A percentile compares a stretch with the other conserved stretches of the same genome.
Conservation (phyloP, 2,888 invertebrate genomes). For the Hyppa rectilinea region DNA sequence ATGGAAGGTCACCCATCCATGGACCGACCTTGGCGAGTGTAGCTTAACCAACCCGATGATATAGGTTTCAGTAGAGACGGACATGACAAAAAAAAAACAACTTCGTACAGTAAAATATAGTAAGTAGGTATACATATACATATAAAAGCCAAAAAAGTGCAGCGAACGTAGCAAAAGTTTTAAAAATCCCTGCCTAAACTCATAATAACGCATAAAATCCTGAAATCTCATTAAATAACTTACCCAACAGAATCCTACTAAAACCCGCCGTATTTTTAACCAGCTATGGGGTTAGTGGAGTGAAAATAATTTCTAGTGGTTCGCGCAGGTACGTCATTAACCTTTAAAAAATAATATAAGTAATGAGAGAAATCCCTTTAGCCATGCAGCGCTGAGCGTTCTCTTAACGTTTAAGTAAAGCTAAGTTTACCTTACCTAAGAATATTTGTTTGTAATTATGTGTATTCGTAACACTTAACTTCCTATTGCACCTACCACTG, state of each 20-base stretch:
- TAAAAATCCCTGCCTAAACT: not conserved
- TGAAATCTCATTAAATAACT: conserved; percentile 38
- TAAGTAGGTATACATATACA: not conserved
- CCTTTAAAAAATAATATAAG: conserved; percentile 14
- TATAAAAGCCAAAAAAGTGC: not conserved
- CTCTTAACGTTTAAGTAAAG: not conserved
- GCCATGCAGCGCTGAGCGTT: too few relatives aligned
- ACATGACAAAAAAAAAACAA: too few relatives aligned
- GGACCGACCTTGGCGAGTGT: too few relatives aligned
- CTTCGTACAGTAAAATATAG: not conserved
- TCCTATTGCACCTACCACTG: too few relatives aligned
- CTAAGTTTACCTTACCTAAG: too few relatives aligned
- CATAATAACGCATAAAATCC: not conserved
- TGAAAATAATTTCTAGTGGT: conserved; percentile 1
- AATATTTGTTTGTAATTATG: too few relatives aligned
- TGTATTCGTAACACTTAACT: too few relatives aligned
- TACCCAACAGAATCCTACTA: not conserved
- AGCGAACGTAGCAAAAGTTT: not conserved
- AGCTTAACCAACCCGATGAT: too few relatives aligned
- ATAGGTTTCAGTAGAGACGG: too few relatives aligned
- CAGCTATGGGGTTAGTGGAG: not conserved
- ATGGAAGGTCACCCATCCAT: too few relatives aligned
- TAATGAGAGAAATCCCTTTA: not conserved
- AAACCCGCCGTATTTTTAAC: not conserved
- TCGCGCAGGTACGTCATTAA: conserved; percentile 4